Evolutionary conservation across 2,888 invertebrate genomes (phyloP), one percentile per base, ranked within the genome.

Genomic region (Amaurobius ferox): DNA sequence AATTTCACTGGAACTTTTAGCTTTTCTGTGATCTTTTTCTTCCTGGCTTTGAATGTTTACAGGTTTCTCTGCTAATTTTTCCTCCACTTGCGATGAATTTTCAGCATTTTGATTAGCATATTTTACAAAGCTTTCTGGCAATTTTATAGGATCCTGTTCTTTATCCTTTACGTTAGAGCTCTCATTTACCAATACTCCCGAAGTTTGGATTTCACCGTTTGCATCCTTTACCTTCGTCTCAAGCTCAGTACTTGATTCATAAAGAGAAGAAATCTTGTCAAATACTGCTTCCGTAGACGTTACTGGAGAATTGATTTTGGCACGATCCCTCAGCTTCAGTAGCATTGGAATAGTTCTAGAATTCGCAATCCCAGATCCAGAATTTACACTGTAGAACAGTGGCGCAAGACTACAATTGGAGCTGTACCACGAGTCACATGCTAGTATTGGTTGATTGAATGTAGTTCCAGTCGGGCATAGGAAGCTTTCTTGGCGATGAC

Each of bases 381-480:
- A 1, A 55, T 76, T 76, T 7, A 62, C 39, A 29, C 32, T 26
- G 35, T 76, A 64, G 19, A 40, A 55, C 0, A 23, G 19, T 3
- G 48, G 48, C 13, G 83, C 55, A 13, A 30, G 13, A 30, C 48
- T 66, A 30, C 85, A 86, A 5, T 86, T 39, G n/a, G 73, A 72
- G 19, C 62, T 86, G 26, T 73, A 73, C 88, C 88, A 88, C 39
- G 79, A 87, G 66, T 88, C 88, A 23, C 88, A 88, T 23, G 80
- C 72, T 7, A 86, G 62, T 19, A 86, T 71, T 44, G 79, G 74
- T 55, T 88, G 88, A 26, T 87, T 88, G 35, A 88, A 88, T 39
- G 80, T 87, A 0, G 86, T 88, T 19, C 88, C 88, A 28, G 72
- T 66, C 16, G 88, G 88, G 61, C 88, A 88, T 2, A 88, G 44